These are phyloP conservation scores for Leptinotarsa lineolata DNA, from an alignment of 1,140 invertebrate species.

Conservation along the genomic window DNA sequence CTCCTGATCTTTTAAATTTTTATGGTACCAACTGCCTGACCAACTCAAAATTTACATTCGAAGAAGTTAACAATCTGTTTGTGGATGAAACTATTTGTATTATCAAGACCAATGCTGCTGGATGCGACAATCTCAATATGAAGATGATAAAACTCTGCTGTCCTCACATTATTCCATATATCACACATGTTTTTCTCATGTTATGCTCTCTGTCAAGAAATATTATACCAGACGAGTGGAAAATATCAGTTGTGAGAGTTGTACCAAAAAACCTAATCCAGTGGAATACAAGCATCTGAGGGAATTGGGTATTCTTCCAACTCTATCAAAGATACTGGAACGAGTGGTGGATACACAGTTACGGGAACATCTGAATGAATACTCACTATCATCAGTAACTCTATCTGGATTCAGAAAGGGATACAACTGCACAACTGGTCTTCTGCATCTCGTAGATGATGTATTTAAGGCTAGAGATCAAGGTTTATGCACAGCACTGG, in stretches of 20 bases:
- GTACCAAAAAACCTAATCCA: constrained; percentile 2
- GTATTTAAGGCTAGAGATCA: too few relatives aligned
- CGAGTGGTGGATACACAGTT: too few relatives aligned
- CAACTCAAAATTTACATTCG: not conserved
- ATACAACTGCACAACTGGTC: too few relatives aligned
- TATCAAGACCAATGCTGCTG: constrained; percentile 3
- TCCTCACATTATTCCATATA: not conserved
- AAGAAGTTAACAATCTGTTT: constrained; percentile 1
- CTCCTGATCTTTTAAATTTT: not conserved
- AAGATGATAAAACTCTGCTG: too few relatives aligned
- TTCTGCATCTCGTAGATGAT: too few relatives aligned
- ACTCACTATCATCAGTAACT: too few relatives aligned
- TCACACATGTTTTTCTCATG: not conserved
- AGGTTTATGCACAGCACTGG: too few relatives aligned
- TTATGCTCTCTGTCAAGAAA: not conserved
- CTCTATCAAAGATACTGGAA: constrained; percentile 7
- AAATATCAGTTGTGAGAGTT: not conserved
- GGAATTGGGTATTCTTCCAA: not conserved
- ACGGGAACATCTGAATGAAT: too few relatives aligned
- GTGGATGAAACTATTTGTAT: not conserved
- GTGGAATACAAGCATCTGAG: not conserved
- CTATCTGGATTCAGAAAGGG: too few relatives aligned
- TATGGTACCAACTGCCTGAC: not conserved
- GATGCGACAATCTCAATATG: too few relatives aligned
- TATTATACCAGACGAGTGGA: not conserved